Evolutionary conservation across 1,140 invertebrate genomes (phyloP), one percentile per base, ranked within the genome.

Genomic region (Diabrotica virgifera): DNA sequence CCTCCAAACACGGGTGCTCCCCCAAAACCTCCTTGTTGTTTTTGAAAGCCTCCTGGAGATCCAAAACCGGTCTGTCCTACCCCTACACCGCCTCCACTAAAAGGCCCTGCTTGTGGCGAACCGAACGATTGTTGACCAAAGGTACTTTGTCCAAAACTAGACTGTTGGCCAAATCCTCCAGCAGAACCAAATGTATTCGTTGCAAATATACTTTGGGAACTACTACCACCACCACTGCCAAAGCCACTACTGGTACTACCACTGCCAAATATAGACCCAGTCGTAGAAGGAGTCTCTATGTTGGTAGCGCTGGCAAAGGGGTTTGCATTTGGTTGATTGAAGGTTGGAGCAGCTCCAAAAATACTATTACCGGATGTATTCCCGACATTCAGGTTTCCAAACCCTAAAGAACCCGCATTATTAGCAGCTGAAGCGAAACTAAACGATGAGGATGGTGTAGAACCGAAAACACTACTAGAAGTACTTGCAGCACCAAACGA

Each of bases 1-100:
- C 76, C 70, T 2, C 83, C 83, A 63, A 84, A 84, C n/a, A 75
- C 75, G 0, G 82, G 71, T 12, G 79, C 72, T 4, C 78, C 74
- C 9, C 82, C 82, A 73, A 84, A 84, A 0, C 79, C 79, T 24
- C 71, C 52, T 5, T 72, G 64, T 5, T 72, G 64, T 64, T 74
- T 73, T 56, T 73, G 72, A 51, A 76, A 76, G 55, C 37, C 61
- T 6, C 66, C n/a, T 46, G 71, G 59, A 24, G 70, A 57, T 53
- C 76, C 77, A 69, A 79, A 79, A 55, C 75, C 74, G 24, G 46
- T 64, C 70, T 82, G 79, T 38, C 74, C 73, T 12, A 77, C 72
- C 37, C 77, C 76, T 62, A 72, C 55, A 38, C 72, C 68, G n/a
- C 72, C 72, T 10, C 66, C 74, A 66, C 67, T 77, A 63, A 76